These are phyloP conservation scores for Smutsia temminckii DNA, from an alignment of 2,797 vertebrate genomes.

Conservation along the genomic window DNA sequence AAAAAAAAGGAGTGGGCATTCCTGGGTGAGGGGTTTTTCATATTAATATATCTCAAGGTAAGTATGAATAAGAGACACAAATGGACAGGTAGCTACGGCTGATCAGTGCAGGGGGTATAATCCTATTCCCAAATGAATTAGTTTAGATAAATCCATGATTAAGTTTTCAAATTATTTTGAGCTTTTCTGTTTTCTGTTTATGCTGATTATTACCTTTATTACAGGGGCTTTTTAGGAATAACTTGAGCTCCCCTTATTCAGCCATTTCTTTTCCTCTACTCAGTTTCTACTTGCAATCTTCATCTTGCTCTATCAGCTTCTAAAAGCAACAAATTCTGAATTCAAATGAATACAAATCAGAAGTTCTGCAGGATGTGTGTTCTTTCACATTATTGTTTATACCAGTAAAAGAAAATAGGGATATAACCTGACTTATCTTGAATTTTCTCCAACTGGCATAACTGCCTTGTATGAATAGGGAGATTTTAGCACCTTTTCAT, in stretches of 20 bases:
- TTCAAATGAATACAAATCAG: neutral
- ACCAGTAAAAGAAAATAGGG: neutral
- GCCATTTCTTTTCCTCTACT: neutral
- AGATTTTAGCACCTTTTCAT: neutral
- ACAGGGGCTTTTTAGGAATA: neutral
- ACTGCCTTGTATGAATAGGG: neutral
- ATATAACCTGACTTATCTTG: neutral
- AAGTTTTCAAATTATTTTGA: neutral
- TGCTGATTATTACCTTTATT: neutral
- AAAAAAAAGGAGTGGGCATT: neutral
- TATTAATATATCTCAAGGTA: neutral
- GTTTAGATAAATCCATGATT: neutral
- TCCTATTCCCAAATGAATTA: neutral
- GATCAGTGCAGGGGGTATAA: neutral
- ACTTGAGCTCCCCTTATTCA: neutral
- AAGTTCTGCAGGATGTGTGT: neutral
- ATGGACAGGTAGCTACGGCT: neutral
- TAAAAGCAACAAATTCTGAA: constrained; percentile 6
- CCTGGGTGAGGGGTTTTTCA: neutral
- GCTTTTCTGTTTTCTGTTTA: neutral
- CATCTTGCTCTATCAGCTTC: constrained; percentile 13
- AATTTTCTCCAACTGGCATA: neutral
- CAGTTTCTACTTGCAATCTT: neutral
- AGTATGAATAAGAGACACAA: neutral
- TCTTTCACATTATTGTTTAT: neutral